These are phyloP conservation scores for Pelecanus crispus DNA, from an alignment of 2,113 vertebrate species.

Conservation along the genomic window DNA sequence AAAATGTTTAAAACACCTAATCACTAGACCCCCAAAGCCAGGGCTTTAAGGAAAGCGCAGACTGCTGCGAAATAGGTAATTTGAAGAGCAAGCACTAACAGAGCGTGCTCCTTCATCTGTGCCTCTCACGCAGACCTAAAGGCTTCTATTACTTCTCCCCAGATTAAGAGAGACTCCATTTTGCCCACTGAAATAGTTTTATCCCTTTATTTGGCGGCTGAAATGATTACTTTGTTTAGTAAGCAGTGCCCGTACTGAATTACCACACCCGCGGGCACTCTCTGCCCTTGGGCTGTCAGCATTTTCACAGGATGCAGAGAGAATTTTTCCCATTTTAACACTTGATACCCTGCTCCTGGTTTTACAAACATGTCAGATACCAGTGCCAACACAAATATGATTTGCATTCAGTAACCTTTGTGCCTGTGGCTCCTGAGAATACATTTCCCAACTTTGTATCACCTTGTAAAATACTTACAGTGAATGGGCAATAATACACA, in stretches of 20 bases:
- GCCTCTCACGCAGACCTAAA: background rate
- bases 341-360: background rate
- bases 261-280: background rate
- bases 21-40: background rate
- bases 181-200: background rate
- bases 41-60: background rate
- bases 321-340: conserved; percentile 40
- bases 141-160: background rate
- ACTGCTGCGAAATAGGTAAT: background rate
- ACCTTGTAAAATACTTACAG: conserved; percentile 21
- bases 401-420: conserved; percentile 41
- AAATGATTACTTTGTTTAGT: background rate
- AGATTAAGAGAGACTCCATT: background rate
- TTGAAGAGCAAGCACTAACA: background rate
- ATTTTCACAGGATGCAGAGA: conserved; percentile 8
- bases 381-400: background rate
- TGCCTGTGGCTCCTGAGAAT: background rate
- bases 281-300: conserved; percentile 18
- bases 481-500: conserved; percentile 22
- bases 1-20: background rate
- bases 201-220: background rate
- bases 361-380: background rate
- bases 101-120: fast-evolving
- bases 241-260: background rate
- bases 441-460: background rate